A percentile compares a stretch with the other conserved stretches of the same genome.
phyloP scores from a whole-genome alignment of 2,113 vertebrate genomes.

The Anhinga rufa region DNA sequence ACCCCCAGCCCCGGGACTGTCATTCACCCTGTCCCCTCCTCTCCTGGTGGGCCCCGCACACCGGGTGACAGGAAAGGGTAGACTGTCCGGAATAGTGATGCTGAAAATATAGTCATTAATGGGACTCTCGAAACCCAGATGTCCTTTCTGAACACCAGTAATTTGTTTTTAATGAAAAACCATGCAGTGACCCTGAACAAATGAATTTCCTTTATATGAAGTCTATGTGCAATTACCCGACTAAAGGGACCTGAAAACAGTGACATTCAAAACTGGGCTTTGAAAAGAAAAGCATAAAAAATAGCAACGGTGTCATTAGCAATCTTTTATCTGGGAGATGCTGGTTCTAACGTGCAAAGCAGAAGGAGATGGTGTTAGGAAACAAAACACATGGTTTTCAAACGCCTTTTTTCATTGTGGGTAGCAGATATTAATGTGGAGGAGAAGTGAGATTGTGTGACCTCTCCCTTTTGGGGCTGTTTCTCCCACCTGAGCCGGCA shows the following conservation, averaged over 20 bases:
- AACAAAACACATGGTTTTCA: not conserved
- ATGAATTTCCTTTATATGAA: constrained; percentile 98
- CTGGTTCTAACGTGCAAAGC: not conserved
- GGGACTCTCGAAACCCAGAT: constrained; percentile 93
- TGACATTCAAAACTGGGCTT: constrained; percentile 53
- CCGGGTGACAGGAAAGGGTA: constrained; percentile 78
- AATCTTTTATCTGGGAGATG: not conserved
- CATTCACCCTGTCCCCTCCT: constrained; percentile 57
- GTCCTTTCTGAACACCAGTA: constrained; percentile 97
- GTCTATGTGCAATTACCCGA: constrained; percentile 79
- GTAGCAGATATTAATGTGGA: not conserved
- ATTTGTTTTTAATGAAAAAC: constrained; percentile 99
- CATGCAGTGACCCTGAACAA: constrained; percentile 99
- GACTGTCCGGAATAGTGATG: constrained; percentile 68
- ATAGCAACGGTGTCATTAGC: not conserved
- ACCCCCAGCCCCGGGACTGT: constrained; percentile 53
- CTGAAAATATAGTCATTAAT: constrained; percentile 90
- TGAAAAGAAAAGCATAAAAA: constrained; percentile 20
- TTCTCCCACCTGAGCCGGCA: not conserved
- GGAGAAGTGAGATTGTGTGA: not conserved
- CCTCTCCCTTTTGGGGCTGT: not conserved
- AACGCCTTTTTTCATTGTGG: not conserved
- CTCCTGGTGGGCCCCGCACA: not conserved
- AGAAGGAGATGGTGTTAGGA: not conserved
- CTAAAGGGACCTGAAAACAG: constrained; percentile 68